Evolutionary conservation across 2,888 invertebrate genomes (phyloP).

Genomic region (Caenorhabditis sp.): DNA sequence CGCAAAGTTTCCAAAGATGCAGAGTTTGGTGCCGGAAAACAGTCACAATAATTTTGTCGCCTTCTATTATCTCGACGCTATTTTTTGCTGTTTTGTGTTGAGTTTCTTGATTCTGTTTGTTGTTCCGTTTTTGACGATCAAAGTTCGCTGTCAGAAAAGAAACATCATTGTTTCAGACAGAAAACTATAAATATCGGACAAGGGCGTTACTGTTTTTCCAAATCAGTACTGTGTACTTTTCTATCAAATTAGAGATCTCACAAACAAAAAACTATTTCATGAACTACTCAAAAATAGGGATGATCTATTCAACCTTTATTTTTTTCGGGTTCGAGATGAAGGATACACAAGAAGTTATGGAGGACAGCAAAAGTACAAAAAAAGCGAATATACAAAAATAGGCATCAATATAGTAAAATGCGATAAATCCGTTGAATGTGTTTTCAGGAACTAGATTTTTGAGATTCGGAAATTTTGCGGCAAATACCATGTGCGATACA

Average conservation of each 20-base stretch:
- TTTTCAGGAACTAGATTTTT: constrained; percentile 20
- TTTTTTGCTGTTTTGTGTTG: not conserved
- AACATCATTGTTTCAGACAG: too few relatives aligned
- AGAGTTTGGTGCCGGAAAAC: not conserved
- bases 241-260: too few relatives aligned
- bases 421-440: constrained; percentile 7
- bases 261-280: too few relatives aligned
- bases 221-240: too few relatives aligned
- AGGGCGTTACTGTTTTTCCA: too few relatives aligned
- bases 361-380: not conserved
- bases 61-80: not conserved
- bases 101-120: not conserved
- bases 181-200: too few relatives aligned
- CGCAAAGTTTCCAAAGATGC: not conserved
- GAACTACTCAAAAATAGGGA: too few relatives aligned
- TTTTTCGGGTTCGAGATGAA: too few relatives aligned
- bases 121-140: too few relatives aligned
- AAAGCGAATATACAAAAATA: constrained; percentile 1
- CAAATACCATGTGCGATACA: constrained; percentile 27
- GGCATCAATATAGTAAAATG: constrained; percentile 25
- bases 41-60: not conserved
- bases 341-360: too few relatives aligned
- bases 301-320: too few relatives aligned
- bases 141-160: too few relatives aligned
- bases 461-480: constrained; percentile 22